Evolutionary conservation across 2,113 vertebrate species (phyloP), one percentile per base, ranked within the genome.

Genomic region (Epinephelus moara): DNA sequence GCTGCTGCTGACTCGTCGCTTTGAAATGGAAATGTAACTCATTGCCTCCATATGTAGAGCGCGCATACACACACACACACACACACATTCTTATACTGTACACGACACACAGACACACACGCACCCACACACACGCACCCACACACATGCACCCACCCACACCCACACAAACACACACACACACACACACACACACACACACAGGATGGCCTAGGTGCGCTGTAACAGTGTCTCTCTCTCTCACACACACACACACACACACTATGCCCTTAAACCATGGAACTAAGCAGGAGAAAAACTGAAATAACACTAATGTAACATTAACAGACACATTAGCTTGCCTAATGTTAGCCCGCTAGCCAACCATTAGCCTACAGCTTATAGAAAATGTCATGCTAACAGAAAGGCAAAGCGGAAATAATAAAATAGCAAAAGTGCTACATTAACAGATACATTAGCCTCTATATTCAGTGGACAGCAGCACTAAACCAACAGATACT

Each of bases 21-120:
- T 94, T 94, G 93, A 94, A 94, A 93, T 94, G 94, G 94, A 93
- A 94, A 94, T 94, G 81, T 69, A 93, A 89, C 89, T 93, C 91
- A 94, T 87, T 93, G 92, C 85, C 91, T 90, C 87, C 91, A 92
- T 94, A 94, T 92, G 90, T 88, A 85, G 82, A 83, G 76, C n/a
- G 77, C 21, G 25, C 86, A 67, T 45, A 74, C 78, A 56, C 75
- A 76, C 84, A 85, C 80, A 75, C 78, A 86, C 45, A 78, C 40
- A 72, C 64, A 69, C 53, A n/a, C 27, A 25, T 25, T 27, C 27
- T 27, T 27, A 27, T 27, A 27, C 27, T 27, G 27, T 27, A 27
- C 27, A 27, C 27, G 27, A 27, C 27, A 27, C 27, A 75, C 78
- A 86, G 37, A 78, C 86, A 66, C 49, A 74, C 78, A 56, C 72